phyloP scores from a whole-genome alignment of 64 coral and sea anemone species.

The Porites lutea region DNA sequence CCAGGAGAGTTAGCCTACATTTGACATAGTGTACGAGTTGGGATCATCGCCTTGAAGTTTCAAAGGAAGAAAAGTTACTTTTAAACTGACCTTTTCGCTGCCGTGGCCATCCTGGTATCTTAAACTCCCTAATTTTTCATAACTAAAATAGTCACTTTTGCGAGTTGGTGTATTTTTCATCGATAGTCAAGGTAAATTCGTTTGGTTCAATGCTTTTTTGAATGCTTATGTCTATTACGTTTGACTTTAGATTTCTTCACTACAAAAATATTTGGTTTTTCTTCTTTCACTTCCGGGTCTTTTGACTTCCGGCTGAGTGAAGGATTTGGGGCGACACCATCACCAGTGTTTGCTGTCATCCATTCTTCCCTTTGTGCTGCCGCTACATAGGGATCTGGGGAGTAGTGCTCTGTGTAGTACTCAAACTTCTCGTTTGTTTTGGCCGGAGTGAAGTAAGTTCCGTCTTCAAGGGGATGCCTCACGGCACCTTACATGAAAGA shows the following conservation, averaged over 20 bases:
- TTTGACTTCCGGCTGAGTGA: constrained; percentile 38
- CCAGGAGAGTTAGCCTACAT: too few species aligned
- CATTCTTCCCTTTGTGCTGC: constrained; percentile 69
- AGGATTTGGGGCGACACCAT: constrained; percentile 9
- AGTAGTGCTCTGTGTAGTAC: constrained; percentile 80
- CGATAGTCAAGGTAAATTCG: background rate
- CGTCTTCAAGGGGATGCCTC: constrained; percentile 34
- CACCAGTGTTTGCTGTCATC: constrained; percentile 60
- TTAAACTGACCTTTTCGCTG: too few species aligned
- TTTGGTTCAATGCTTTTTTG: background rate
- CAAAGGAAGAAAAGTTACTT: too few species aligned
- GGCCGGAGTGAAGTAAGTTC: constrained; percentile 40
- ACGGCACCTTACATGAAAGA: constrained; percentile 11
- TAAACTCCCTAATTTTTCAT: too few species aligned
- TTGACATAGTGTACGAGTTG: too few species aligned
- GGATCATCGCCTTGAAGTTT: too few species aligned
- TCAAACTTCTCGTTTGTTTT: constrained; percentile 62
- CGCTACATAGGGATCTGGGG: constrained; percentile 85
- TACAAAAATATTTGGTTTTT: background rate
- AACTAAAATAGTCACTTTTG: too few species aligned
- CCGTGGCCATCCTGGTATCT: too few species aligned
- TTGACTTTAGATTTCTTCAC: constrained; percentile 10
- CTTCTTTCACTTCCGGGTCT: constrained; percentile 4
- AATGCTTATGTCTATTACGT: background rate
- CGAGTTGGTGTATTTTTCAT: too few species aligned